Conservation (phyloP, 2,888 invertebrate species). For the Protophormia terraenovae region DNA sequence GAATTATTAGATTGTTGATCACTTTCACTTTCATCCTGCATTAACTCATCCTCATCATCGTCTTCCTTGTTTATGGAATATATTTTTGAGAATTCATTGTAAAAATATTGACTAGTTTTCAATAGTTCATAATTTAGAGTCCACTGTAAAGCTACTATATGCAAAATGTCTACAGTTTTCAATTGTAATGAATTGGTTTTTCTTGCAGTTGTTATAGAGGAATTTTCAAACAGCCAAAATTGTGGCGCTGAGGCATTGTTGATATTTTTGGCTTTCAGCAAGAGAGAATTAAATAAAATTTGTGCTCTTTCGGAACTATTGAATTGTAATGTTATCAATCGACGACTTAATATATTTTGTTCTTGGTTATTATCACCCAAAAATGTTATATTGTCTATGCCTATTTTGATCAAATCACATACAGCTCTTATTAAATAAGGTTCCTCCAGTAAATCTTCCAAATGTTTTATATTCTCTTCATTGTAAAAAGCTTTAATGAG, state of each 20-base stretch:
- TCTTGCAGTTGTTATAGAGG: neutral
- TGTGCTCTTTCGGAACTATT: constrained; percentile 75
- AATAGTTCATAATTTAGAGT: constrained; percentile 79
- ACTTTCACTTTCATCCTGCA: constrained; percentile 27
- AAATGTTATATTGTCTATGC: constrained; percentile 78
- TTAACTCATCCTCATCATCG: constrained; percentile 63
- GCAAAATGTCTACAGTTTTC: constrained; percentile 75
- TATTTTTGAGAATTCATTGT: constrained; percentile 76
- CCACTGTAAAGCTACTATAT: constrained; percentile 79
- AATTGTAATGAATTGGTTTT: constrained; percentile 47
- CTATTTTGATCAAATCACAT: constrained; percentile 80
- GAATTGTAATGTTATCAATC: constrained; percentile 77
- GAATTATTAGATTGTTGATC: constrained; percentile 24
- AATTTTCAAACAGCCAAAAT: constrained; percentile 62
- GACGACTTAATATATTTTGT: constrained; percentile 74
- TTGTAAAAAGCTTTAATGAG: constrained; percentile 79
- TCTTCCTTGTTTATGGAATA: constrained; percentile 75
- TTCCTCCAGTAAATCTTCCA: constrained; percentile 77
- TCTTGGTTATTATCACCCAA: constrained; percentile 77
- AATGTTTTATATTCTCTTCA: constrained; percentile 78
- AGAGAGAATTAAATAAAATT: constrained; percentile 74
- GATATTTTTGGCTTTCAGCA: constrained; percentile 62
- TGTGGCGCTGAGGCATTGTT: constrained; percentile 6
- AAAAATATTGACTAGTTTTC: constrained; percentile 77
- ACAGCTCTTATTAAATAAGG: constrained; percentile 77